Percentiles rank a stretch among this genome's conserved stretches.
phyloP scores from a whole-genome alignment of 2,113 vertebrate species.

The Gasterosteus aculeatus region DNA sequence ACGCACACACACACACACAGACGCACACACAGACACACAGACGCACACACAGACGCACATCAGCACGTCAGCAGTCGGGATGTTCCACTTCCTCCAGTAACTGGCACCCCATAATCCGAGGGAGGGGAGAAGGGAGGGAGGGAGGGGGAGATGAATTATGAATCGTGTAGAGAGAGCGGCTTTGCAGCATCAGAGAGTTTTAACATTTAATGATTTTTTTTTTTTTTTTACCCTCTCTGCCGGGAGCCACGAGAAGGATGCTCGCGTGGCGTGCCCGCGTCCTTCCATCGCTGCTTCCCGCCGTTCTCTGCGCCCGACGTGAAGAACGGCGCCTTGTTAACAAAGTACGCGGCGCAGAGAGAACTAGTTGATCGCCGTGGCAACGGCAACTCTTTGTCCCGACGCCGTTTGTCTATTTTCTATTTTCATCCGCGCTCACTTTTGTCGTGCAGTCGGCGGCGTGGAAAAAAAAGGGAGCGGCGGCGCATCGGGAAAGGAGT shows the following conservation, averaged over 20 bases:
- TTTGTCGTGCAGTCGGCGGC: conserved; percentile 10
- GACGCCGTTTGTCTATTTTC: conserved; percentile 60
- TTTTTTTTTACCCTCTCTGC: conserved; percentile 62
- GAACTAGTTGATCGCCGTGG: conserved; percentile 49
- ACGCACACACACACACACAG: conserved; percentile 9
- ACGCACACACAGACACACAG: conserved; percentile 15
- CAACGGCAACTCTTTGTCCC: conserved; percentile 53
- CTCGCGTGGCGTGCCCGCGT: conserved; percentile 57
- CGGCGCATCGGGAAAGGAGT: not conserved
- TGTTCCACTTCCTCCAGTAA: conserved; percentile 46
- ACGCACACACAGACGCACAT: conserved; percentile 21
- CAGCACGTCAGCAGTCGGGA: conserved; percentile 31
- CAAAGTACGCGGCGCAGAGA: conserved; percentile 28
- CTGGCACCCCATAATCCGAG: conserved; percentile 49
- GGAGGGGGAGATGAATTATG: conserved; percentile 72
- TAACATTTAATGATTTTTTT: conserved; percentile 79
- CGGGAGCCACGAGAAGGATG: conserved; percentile 68
- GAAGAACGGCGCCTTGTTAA: conserved; percentile 2
- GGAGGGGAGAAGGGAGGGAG: not conserved
- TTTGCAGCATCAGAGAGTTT: conserved; percentile 81
- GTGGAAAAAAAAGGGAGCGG: not conserved
- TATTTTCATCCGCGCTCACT: conserved; percentile 55
- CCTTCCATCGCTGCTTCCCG: conserved; percentile 30
- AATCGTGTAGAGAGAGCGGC: conserved; percentile 72
- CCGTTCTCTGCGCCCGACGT: not conserved